Base-by-base conservation (phyloP, 1,140 invertebrate species). In the Trypoxylus dichotomus region DNA sequence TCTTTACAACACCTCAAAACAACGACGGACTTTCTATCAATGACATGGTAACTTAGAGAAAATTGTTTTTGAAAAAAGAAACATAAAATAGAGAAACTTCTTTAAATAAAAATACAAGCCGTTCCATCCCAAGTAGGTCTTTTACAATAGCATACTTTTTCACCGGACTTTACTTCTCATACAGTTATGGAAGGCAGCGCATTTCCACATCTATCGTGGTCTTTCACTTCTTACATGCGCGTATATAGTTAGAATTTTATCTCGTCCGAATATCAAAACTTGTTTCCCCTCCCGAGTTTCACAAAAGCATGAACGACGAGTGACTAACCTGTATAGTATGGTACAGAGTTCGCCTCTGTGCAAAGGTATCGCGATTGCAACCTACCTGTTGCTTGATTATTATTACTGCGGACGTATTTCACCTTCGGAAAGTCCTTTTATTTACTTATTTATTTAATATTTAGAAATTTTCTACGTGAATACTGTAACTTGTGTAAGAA, bases 321-420 rank as follows among this genome's bases (percentile, higher is more conserved):
- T 21, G 72, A 37, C 25, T 74, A 42, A 74, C 72, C 72, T 68
- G 60, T 32, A 71, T 74, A 74, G 72, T 74, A 32, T 74, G 15
- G 19, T 21, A 72, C n/a, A 21, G 42, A 29, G 21, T 24, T 7
- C 72, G 29, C 41, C 15, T 24, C 27, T 29, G 63, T 32, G 29
- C n/a, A 24, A 43, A 37, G 32, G 72, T 43, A 32, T 71, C n/a
- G 13, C 63, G 24, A 6, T 24, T 8, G 8, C 15, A 68, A 25
- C 15, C 24, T 68, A 68, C 60, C 60, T 68, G 60, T 68, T 68
- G 60, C 21, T 21, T 32, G 32, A 3, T 32, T 32, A 32, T 32
- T 29, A 29, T 68, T 21, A 60, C 21, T 60, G 58, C 7, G 8
- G 58, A 60, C 58, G 58, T 24, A 68, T 32, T 32, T 21, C 60